Evolutionary conservation across 2,113 vertebrate genomes (phyloP).

Genomic region (Aspidoscelis tigris): DNA sequence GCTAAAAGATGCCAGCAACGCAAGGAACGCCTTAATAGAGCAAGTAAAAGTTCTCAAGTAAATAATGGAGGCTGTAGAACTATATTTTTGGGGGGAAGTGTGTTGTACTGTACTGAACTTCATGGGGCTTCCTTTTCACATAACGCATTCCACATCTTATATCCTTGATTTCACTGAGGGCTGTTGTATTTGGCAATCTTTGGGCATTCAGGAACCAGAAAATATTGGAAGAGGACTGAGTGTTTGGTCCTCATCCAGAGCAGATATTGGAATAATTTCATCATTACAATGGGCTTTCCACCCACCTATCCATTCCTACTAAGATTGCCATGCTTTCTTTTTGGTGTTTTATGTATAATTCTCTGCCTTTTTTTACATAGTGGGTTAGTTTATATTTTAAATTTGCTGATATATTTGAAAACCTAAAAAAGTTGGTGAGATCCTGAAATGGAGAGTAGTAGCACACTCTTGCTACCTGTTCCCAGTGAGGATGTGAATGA

Average conservation of each 20-base stretch:
- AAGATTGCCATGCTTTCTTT: no score
- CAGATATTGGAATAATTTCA: neutral
- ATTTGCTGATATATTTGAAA: neutral
- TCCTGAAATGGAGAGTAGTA: no score
- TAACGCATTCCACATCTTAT: neutral
- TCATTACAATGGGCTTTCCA: neutral
- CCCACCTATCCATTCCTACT: neutral
- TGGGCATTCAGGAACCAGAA: neutral
- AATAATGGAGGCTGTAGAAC: slow-evolving; percentile 47
- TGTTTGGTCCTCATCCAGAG: neutral
- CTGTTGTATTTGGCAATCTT: neutral
- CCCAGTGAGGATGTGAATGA: no score
- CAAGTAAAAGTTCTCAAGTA: slow-evolving; percentile 88
- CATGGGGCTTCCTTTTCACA: neutral
- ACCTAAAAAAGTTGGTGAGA: neutral
- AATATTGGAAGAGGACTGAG: neutral
- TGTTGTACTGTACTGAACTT: no score
- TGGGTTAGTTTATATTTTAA: slow-evolving; percentile 7
- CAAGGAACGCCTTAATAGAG: slow-evolving; percentile 89
- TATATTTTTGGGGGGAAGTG: no score
- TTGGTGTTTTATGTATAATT: neutral
- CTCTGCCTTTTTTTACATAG: neutral
- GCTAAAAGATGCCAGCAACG: slow-evolving; percentile 79
- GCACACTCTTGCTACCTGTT: no score
- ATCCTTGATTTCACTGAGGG: neutral